Evolutionary conservation across 2,888 invertebrate species (phyloP), one percentile per base, ranked within the genome.

Genomic region (Andrena flavipes): DNA sequence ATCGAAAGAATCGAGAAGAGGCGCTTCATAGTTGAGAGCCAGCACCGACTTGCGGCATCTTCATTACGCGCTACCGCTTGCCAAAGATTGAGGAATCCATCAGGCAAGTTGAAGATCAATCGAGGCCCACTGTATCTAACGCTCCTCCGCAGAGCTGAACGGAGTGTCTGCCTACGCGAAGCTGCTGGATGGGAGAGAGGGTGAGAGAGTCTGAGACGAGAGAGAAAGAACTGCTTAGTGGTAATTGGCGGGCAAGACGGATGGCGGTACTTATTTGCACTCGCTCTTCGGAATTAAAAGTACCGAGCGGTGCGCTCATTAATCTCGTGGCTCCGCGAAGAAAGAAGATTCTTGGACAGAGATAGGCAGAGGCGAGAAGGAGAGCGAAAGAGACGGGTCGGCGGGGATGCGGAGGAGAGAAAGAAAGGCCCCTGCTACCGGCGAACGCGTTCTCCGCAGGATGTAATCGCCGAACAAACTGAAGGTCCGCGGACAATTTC

Each of bases 201-300:
- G 62, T 56, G 13, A 51, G 16, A 48, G 68, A 26, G 26, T 2
- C 7, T 23, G 7, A 29, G 56, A n/a, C 48, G 49, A 80, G 54
- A 65, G 60, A 83, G 80, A 65, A 74, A 76, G 83, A 82, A 80
- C 70, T 75, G 72, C 83, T 82, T 84, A 76, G 89, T 89, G 89
- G 90, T 93, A 93, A 93, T 93, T 93, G 93, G 92, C 91, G 90
- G 90, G 79, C 90, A 93, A 93, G 93, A 93, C 91, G 91, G 90
- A 93, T 93, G 92, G 87, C 88, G 90, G 92, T 92, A 91, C 91
- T 93, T 93, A 93, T 92, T 93, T 92, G 93, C 92, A 91, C 92
- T 91, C 90, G 87, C 87, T 91, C 91, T 90, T 87, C 85, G 89
- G 91, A 93, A 93, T 93, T 93, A 93, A 93, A 93, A 93, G 91